Evolutionary conservation across 2,797 vertebrate species (phyloP), one percentile per base, ranked within the genome.

Genomic region (Apogon hyalosoma): DNA sequence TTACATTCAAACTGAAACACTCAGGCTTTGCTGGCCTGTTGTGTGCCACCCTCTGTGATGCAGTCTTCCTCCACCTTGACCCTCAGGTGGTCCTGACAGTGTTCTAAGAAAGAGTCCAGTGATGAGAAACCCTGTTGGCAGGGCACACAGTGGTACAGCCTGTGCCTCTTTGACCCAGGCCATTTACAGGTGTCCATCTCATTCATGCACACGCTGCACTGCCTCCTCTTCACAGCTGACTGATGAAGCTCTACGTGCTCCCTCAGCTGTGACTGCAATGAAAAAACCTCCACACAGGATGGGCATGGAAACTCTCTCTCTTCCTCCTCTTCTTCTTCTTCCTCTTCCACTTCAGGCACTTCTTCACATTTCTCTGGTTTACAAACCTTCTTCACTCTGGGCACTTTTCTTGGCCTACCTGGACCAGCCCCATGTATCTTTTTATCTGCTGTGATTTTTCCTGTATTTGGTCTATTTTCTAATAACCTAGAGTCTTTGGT

Each of bases 91-190:
- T 85, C 84, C 80, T 93, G 90, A 74, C 94, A 95, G 83, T 95
- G 94, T 63, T 92, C 67, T 28, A 95, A 79, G 86, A 94, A 95
- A 3, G 77, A 42, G 53, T 87, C 83, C 46, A 95, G 87, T 0
- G 74, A 76, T 1, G 85, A 70, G 78, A 94, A 95, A 0, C 88
- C 89, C 71, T 91, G 83, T 16, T 84, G 87, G 67, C 94, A 95
- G 14, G 91, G 93, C 40, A 90, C 81, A 13, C 94, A 95, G 85
- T 94, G 93, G 87, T 93, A 95, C 16, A 90, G 77, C 58, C 90
- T 69, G 19, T 83, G 79, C 21, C 76, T 72, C 73, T 71, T 84
- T 0, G 85, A 82, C 12, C 85, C 73, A 0, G 68, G 69, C 73
- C 73, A 63, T 3, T 86, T 86, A n/a, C 75, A 73, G 0, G 76